Percentiles rank a stretch among this genome's conserved stretches.
phyloP scores from a whole-genome alignment of 1,140 invertebrate species.

The Lutraria rhynchaena region DNA sequence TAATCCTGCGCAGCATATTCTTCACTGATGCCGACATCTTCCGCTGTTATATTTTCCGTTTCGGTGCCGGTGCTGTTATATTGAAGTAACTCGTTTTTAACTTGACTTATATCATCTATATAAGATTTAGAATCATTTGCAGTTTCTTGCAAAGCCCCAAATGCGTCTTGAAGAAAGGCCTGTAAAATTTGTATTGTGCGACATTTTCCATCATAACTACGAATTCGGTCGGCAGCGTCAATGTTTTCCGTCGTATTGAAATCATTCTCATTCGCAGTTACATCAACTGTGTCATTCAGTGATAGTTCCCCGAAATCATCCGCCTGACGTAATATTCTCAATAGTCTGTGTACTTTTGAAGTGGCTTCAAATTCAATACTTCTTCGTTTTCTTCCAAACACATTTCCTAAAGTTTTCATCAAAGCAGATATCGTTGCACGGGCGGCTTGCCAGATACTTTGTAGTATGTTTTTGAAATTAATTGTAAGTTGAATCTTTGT shows the following conservation, averaged over 20 bases:
- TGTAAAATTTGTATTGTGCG: neutral
- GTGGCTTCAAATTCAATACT: neutral
- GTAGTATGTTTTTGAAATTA: constrained; percentile 44
- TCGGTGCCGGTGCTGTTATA: neutral
- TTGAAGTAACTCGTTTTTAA: constrained; percentile 3
- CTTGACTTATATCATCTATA: neutral
- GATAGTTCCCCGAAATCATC: constrained; percentile 3
- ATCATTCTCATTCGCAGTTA: neutral
- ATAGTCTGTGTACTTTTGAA: neutral
- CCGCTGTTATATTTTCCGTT: constrained; percentile 20
- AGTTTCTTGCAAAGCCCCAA: constrained; percentile 3
- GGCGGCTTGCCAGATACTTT: constrained; percentile 46
- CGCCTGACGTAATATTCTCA: neutral
- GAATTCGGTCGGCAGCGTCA: constrained; percentile 11
- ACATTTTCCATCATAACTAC: constrained; percentile 5
- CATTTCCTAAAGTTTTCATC: neutral
- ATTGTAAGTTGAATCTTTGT: constrained; percentile 27
- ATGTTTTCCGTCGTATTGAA: neutral
- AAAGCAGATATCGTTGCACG: constrained; percentile 13
- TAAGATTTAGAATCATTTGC: constrained; percentile 3
- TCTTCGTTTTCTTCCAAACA: constrained; percentile 15
- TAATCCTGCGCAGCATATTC: constrained; percentile 20
- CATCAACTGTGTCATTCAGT: constrained; percentile 28
- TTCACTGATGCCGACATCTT: constrained; percentile 16
- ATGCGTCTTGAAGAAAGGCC: neutral